Evolutionary conservation across 2,797 vertebrate genomes (phyloP), one percentile per base, ranked within the genome.

Genomic region (Urosaurus nigricauda): DNA sequence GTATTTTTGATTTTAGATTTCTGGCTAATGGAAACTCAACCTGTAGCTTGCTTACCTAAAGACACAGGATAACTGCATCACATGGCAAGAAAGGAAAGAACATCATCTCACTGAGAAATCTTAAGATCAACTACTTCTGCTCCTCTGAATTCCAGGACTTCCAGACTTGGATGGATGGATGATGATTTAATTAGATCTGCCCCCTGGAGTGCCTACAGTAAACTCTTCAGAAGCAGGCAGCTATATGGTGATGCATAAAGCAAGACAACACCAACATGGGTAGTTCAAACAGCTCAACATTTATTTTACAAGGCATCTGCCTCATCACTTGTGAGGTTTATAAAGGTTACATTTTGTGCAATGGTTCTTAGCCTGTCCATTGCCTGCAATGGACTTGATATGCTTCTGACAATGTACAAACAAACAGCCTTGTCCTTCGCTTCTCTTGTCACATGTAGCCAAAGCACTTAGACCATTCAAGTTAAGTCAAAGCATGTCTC

Each of bases 221-320:
- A 63, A n/a, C 56, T 51, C 35, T 43, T 75, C 35, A 24, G 16
- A 26, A 43, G 73, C 51, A 63, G 12, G 63, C 8, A 60, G 47
- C 47, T 51, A 51, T 51, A 51, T 51, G 37, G 12, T 71, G 14
- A 29, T 68, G 86, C 26, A 13, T 24, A 88, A 94, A 68, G 89
- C 90, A 94, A 75, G 68, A 93, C 79, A 91, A 91, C 86, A 86
- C 37, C 74, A 91, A 26, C 8, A 91, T 3, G 4, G 13, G 87
- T 94, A 53, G 29, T 90, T 95, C 94, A 96, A 95, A 84, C 91
- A 92, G 94, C 93, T 95, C 94, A 96, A 96, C 95, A 93, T 97
- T 97, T 97, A 97, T 97, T 97, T 97, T 92, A 92, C 90, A 95
- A 96, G 96, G 94, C 93, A 95, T 95, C 94, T 88, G 91, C 94